These are phyloP conservation scores for Acleris literana DNA, from an alignment of 2,888 invertebrate genomes.

Conservation along the genomic window DNA sequence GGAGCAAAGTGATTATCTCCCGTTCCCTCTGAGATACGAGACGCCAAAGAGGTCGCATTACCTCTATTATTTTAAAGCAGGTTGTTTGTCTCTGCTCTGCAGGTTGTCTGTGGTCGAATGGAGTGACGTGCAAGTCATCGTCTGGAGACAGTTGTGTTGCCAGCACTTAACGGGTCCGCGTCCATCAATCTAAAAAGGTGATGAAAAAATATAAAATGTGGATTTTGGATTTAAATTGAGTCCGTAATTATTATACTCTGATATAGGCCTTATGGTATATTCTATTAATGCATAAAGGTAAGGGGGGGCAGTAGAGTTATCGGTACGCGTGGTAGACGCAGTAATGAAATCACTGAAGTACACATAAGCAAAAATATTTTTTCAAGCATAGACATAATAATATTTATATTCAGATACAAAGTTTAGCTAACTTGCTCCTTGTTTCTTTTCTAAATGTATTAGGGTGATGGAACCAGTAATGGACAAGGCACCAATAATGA, in stretches of 20 bases:
- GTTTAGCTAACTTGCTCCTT: too few relatives aligned
- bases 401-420: too few relatives aligned
- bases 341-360: too few relatives aligned
- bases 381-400: too few relatives aligned
- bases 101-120: constrained; percentile 15
- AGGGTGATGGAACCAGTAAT: too few relatives aligned
- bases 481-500: too few relatives aligned
- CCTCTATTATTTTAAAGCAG: constrained; percentile 28
- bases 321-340: too few relatives aligned
- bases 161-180: constrained; percentile 23
- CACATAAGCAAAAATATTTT: too few relatives aligned
- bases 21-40: not conserved
- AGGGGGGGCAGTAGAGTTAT: too few relatives aligned
- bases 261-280: too few relatives aligned
- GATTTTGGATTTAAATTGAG: constrained; percentile 6
- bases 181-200: constrained; percentile 10
- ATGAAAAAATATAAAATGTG: constrained; percentile 19
- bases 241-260: not conserved
- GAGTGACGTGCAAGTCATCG: constrained; percentile 28
- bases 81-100: constrained; percentile 25
- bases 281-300: too few relatives aligned
- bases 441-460: too few relatives aligned
- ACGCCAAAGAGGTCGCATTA: constrained; percentile 22
- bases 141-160: constrained; percentile 28
- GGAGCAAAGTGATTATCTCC: not conserved